Base-by-base conservation (phyloP, 2,888 invertebrate species). In the Drosophila mettleri region DNA sequence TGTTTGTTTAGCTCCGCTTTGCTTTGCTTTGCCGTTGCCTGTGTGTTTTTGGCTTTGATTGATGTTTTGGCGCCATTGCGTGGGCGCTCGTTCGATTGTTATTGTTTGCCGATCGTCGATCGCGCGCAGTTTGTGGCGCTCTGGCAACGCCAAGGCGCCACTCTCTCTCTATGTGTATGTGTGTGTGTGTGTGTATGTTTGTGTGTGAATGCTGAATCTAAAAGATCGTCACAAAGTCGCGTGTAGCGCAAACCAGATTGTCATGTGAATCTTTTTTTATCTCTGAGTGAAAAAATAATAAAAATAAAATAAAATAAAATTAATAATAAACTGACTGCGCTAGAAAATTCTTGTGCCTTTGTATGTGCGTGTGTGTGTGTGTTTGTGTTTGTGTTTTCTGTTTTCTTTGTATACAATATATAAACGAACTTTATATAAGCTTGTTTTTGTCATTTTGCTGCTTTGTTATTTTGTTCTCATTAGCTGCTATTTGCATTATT, bases 51-150 rank as follows among this genome's bases (percentile, higher is more conserved):
- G 62, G 69, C 62, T 65, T 61, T 83, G 86, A 86, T 83, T 82
- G 86, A 83, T 86, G 78, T 78, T 82, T 86, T 83, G 86, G 83
- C 86, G 82, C 82, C 86, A 71, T 64, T 70, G 80, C 74, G 85
- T 74, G 77, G 79, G 83, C 46, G 53, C 18, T 57, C 22, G 41
- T 9, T 46, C 54, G 16, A 45, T 64, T 74, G 62, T 75, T 70
- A 59, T 65, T 64, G 61, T 74, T 74, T 61, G 54, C 43, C 31
- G 64, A 38, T 38, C n/a, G 51, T 29, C 41, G 55, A 34, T 54
- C 60, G 57, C 0, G 48, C 16, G 41, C 58, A 52, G 29, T 60
- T 64, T 29, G 31, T 16, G 24, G 24, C 43, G 52, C 65, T 70
- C 76, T 75, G 75, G 75, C 75, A 75, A 76, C 76, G 76, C 75